Percentiles rank a stretch among this genome's conserved stretches.
phyloP scores from a whole-genome alignment of 2,888 invertebrate species.

The Yponomeuta malinellus region DNA sequence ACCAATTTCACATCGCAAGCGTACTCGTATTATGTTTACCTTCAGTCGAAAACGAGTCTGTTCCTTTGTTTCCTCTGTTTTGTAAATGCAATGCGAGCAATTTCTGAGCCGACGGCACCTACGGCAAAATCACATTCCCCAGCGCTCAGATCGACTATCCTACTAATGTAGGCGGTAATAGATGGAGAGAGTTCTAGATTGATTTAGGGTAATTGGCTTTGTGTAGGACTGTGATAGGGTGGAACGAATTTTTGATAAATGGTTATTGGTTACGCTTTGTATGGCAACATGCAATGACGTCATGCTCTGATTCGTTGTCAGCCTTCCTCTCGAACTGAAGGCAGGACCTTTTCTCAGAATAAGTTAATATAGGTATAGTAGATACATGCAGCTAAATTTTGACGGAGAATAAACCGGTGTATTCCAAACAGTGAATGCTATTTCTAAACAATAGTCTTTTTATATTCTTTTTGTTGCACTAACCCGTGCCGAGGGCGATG shows the following conservation, averaged over 20 bases:
- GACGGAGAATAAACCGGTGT: no score
- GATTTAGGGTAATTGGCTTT: conserved; percentile 25
- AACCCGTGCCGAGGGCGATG: no score
- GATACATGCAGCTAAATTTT: background rate
- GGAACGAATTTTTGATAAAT: conserved; percentile 16
- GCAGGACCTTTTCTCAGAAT: background rate
- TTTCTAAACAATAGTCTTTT: no score
- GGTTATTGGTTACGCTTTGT: conserved; percentile 8
- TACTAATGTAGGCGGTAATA: conserved; percentile 59
- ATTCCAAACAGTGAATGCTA: no score
- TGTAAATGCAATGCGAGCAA: conserved; percentile 9
- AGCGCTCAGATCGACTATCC: conserved; percentile 43
- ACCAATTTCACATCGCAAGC: no score
- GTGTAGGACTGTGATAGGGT: conserved; percentile 14
- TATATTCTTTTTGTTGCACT: no score
- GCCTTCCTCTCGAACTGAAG: background rate
- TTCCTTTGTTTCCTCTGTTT: background rate
- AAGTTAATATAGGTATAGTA: background rate
- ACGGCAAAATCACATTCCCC: conserved; percentile 50
- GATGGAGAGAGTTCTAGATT: conserved; percentile 51
- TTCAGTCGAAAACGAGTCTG: background rate
- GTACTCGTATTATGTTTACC: no score
- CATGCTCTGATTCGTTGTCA: background rate
- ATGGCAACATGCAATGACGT: background rate
- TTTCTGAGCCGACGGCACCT: conserved; percentile 31